Evolutionary conservation across 2,113 vertebrate genomes (phyloP), one percentile per base, ranked within the genome.

Genomic region (Donacobius atricapilla): DNA sequence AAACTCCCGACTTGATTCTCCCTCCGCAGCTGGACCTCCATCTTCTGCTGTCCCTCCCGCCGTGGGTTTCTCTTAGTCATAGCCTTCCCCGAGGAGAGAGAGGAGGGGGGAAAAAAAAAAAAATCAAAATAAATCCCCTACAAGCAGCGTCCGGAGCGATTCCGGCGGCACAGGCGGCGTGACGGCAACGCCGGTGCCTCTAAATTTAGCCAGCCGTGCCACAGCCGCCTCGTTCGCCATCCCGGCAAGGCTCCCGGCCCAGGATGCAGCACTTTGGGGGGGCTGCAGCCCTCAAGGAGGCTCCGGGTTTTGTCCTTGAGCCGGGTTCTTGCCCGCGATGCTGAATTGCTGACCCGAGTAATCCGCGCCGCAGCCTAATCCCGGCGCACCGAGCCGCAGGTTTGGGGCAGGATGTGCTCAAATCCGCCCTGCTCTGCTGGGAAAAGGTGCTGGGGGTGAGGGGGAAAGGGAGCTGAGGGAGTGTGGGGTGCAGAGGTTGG

Each of bases 171-270:
- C 90, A 66, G 66, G 86, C 91, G 40, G 91, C 73, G 31, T 6
- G 80, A 54, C 93, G 76, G 75, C 92, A 69, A 94, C 69, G 13
- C 40, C 9, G 82, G 64, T 23, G 68, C 65, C 73, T 37, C 97
- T 97, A 97, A 95, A 97, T 97, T 97, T 97, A 97, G 94, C 45
- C 39, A 13, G 51, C 80, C 42, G 17, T 61, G 92, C 65, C 91
- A 87, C 75, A 44, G 58, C 60, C 90, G 58, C 60, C 90, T 84
- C 44, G 84, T 53, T 89, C 30, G 39, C 7, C 87, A 48, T 65
- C 73, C 68, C 94, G 68, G 87, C 16, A 68, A 65, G 3, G 23
- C 82, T 79, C 40, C 48, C 47, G 51, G 80, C 66, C 1, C 8
- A 35, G 63, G 86, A 84, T 86, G 89, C 94, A 79, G 90, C 60